Percentiles rank a stretch among this genome's conserved stretches.
Conservation (phyloP, 2,888 invertebrate genomes). For the Hyposoter dolosus region DNA sequence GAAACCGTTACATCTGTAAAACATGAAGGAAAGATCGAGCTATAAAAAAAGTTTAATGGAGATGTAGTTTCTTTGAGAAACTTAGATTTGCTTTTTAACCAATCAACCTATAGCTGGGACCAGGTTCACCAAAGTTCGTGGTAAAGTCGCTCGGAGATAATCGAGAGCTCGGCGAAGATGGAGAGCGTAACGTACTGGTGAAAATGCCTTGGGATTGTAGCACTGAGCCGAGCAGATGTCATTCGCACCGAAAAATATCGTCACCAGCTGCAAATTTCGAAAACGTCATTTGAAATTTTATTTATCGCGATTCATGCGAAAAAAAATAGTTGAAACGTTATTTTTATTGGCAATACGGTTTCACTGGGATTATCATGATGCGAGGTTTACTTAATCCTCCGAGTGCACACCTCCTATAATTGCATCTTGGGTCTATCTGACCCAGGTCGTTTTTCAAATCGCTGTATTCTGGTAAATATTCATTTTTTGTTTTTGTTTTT, state of each 20-base stretch:
- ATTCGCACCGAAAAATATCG: constrained; percentile 91
- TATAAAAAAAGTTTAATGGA: constrained; percentile 19
- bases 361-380: no score
- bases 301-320: no score
- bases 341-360: no score
- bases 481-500: no score
- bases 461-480: no score
- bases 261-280: constrained; percentile 85
- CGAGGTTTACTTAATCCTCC: no score
- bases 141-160: constrained; percentile 88
- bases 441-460: no score
- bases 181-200: constrained; percentile 87
- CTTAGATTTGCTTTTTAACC: constrained; percentile 34
- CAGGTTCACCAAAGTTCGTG: constrained; percentile 90
- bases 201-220: constrained; percentile 83
- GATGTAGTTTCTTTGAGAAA: constrained; percentile 23
- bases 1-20: constrained; percentile 90
- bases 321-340: no score
- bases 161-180: constrained; percentile 89
- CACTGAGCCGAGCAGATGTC: constrained; percentile 92
- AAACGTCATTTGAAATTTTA: background rate
- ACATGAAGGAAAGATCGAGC: constrained; percentile 23
- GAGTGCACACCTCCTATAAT: no score
- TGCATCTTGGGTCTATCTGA: no score
- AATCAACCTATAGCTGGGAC: constrained; percentile 89